Percentiles rank a stretch among this genome's conserved stretches.
Conservation (phyloP, 2,797 vertebrate genomes). For the Peromyscus eremicus region DNA sequence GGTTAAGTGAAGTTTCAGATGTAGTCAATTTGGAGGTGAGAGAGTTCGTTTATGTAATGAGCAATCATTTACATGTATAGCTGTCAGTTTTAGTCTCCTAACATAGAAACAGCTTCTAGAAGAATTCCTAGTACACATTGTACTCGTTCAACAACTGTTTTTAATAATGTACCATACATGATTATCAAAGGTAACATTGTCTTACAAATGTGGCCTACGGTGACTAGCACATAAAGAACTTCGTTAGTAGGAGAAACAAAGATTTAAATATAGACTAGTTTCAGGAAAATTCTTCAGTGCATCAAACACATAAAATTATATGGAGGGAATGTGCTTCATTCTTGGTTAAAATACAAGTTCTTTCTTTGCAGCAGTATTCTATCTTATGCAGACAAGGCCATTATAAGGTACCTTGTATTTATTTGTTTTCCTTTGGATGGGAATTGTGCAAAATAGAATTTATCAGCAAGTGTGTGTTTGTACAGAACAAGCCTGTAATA, state of each 20-base stretch:
- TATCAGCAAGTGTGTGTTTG: not conserved
- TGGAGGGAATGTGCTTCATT: not conserved
- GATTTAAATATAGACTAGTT: not conserved
- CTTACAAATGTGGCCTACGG: not conserved
- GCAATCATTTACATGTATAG: not conserved
- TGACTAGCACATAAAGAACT: not conserved
- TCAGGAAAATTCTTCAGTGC: not conserved
- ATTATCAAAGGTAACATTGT: not conserved
- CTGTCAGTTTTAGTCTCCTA: not conserved
- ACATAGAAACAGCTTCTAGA: not conserved
- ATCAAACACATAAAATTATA: constrained; percentile 18
- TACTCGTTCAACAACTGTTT: not conserved
- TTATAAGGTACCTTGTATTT: not conserved
- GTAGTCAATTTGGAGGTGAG: not conserved
- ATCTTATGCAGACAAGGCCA: not conserved
- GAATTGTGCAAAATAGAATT: constrained; percentile 44
- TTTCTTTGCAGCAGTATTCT: not conserved
- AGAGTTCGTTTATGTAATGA: not conserved
- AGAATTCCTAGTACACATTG: not conserved
- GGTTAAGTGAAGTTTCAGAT: not conserved
- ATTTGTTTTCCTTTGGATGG: constrained; percentile 33
- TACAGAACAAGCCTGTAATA: constrained; percentile 6
- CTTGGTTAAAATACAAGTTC: not conserved
- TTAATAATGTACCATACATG: not conserved
- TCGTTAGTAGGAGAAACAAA: not conserved